Percentiles rank a stretch among this genome's conserved stretches.
These are phyloP conservation scores for Papilio helenus DNA, from an alignment of 1,140 invertebrate species.

Conservation along the genomic window DNA sequence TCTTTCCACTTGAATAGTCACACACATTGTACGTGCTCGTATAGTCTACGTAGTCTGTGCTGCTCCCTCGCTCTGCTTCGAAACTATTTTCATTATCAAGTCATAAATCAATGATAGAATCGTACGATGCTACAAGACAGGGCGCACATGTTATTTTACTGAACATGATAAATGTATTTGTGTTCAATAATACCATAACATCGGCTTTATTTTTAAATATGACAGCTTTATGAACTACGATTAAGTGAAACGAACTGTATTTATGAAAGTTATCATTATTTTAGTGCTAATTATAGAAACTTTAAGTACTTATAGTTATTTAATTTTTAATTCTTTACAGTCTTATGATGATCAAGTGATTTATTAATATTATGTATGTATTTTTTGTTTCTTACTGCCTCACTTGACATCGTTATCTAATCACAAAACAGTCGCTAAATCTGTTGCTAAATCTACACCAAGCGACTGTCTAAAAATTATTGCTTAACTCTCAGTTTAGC, in stretches of 20 bases:
- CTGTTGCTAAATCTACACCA: too few species aligned
- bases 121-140: slow-evolving; percentile 66
- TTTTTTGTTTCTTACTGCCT: too few species aligned
- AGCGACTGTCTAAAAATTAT: too few species aligned
- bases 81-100: slow-evolving; percentile 80
- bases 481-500: too few species aligned
- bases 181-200: slow-evolving; percentile 42
- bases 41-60: slow-evolving; percentile 46
- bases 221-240: slow-evolving; percentile 16
- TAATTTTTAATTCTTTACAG: too few species aligned
- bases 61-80: slow-evolving; percentile 51
- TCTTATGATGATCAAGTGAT: too few species aligned
- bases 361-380: too few species aligned
- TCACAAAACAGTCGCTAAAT: too few species aligned
- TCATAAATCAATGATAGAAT: slow-evolving; percentile 79
- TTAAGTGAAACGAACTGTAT: neutral
- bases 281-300: neutral
- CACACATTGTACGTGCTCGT: slow-evolving; percentile 40
- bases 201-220: neutral
- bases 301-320: neutral
- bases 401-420: too few species aligned
- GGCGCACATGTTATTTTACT: slow-evolving; percentile 72
- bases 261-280: neutral
- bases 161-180: slow-evolving; percentile 69
- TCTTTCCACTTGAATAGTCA: slow-evolving; percentile 51